These are phyloP conservation scores for Petroica traversi DNA, from an alignment of 2,113 vertebrate genomes.

Conservation along the genomic window DNA sequence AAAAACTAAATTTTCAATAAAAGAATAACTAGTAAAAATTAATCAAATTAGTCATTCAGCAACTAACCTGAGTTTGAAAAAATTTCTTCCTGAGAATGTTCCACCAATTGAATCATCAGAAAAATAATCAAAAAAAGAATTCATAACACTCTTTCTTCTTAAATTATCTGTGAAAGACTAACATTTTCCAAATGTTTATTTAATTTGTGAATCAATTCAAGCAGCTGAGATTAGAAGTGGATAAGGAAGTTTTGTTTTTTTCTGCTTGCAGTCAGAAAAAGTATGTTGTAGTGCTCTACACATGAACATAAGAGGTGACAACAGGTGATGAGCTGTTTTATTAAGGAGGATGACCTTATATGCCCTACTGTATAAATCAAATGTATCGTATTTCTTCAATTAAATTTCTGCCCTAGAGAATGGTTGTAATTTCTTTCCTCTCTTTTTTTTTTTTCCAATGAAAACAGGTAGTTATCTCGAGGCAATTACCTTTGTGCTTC, in stretches of 20 bases:
- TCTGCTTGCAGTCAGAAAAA: not conserved
- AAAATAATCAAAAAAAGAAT: not conserved
- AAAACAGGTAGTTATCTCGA: not conserved
- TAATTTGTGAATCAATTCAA: not conserved
- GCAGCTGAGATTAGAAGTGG: conserved; percentile 31
- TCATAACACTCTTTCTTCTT: not conserved
- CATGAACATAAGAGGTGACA: not conserved
- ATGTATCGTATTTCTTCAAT: not conserved
- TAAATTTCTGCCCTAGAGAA: not conserved
- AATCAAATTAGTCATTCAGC: not conserved
- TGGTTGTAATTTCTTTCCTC: not conserved
- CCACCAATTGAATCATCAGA: not conserved
- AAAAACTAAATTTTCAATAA: not conserved
- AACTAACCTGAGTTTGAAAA: not conserved
- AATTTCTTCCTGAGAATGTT: not conserved
- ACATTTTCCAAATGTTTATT: not conserved
- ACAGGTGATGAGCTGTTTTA: not conserved
- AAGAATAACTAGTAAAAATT: not conserved
- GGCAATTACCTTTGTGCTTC: not conserved
- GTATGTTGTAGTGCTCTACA: not conserved
- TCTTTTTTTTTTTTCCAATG: not conserved
- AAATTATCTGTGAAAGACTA: not conserved
- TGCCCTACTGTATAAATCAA: not conserved
- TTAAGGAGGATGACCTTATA: not conserved
- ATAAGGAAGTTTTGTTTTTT: not conserved